phyloP scores from a whole-genome alignment of 2,797 vertebrate species.

The Masticophis lateralis region DNA sequence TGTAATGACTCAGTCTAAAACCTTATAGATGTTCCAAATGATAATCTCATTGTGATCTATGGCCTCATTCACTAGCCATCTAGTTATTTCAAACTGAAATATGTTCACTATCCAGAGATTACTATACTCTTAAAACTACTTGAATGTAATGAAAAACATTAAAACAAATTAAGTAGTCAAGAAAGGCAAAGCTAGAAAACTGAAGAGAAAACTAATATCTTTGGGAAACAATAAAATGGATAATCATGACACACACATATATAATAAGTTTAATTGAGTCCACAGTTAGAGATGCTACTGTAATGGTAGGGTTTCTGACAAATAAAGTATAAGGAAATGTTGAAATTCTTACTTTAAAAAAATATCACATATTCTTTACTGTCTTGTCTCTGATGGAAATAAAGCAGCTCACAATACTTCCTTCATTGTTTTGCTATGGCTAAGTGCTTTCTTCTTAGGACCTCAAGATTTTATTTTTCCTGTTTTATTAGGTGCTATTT shows the following conservation, averaged over 20 bases:
- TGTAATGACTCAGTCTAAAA: not conserved
- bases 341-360: not conserved
- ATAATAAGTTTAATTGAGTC: constrained; percentile 10
- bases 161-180: constrained; percentile 60
- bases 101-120: not conserved
- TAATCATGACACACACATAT: constrained; percentile 45
- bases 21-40: not conserved
- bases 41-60: not conserved
- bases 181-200: constrained; percentile 52
- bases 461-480: not conserved
- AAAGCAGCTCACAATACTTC: not conserved
- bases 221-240: constrained; percentile 66
- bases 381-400: not conserved
- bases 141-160: constrained; percentile 67
- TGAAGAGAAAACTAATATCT: constrained; percentile 56
- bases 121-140: constrained; percentile 43
- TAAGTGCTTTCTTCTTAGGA: not conserved
- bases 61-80: not conserved
- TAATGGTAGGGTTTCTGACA: not conserved
- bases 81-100: constrained; percentile 7
- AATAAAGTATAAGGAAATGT: not conserved
- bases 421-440: not conserved
- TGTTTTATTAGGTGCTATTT: not conserved
- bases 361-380: not conserved
- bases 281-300: not conserved